phyloP scores from a whole-genome alignment of 2,888 invertebrate genomes.

The Venusia cambrica region DNA sequence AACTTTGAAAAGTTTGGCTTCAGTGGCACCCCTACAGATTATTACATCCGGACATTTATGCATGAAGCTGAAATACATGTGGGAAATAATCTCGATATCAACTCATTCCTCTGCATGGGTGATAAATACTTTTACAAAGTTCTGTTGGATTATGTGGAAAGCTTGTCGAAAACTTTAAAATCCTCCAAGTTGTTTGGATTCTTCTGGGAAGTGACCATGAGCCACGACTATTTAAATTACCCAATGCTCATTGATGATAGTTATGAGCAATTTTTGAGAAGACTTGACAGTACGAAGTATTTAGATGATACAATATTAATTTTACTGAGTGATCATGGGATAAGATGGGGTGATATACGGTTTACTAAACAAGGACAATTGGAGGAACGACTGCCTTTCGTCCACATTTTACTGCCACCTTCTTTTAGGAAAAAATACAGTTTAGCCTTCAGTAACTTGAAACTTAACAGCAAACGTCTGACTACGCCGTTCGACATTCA shows the following conservation, averaged over 20 bases:
- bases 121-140: constrained; percentile 85
- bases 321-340: constrained; percentile 94
- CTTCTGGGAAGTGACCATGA: constrained; percentile 91
- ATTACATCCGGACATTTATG: constrained; percentile 89
- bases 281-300: constrained; percentile 71
- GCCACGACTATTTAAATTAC: constrained; percentile 92
- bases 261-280: constrained; percentile 80
- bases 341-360: constrained; percentile 92
- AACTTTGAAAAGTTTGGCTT: constrained; percentile 91
- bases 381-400: constrained; percentile 93
- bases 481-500: constrained; percentile 92
- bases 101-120: constrained; percentile 86
- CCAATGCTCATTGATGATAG: constrained; percentile 87
- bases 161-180: constrained; percentile 82
- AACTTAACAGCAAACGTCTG: constrained; percentile 84
- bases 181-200: constrained; percentile 87
- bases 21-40: constrained; percentile 89
- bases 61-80: constrained; percentile 84
- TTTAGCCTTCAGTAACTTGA: constrained; percentile 83
- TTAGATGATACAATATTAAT: constrained; percentile 86
- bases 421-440: constrained; percentile 85
- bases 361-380: constrained; percentile 91
- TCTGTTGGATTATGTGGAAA: constrained; percentile 85
- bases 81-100: constrained; percentile 83
- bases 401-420: constrained; percentile 86